Evolutionary conservation across 2,797 vertebrate genomes (phyloP).

Genomic region (Enteromius fasciolatus): DNA sequence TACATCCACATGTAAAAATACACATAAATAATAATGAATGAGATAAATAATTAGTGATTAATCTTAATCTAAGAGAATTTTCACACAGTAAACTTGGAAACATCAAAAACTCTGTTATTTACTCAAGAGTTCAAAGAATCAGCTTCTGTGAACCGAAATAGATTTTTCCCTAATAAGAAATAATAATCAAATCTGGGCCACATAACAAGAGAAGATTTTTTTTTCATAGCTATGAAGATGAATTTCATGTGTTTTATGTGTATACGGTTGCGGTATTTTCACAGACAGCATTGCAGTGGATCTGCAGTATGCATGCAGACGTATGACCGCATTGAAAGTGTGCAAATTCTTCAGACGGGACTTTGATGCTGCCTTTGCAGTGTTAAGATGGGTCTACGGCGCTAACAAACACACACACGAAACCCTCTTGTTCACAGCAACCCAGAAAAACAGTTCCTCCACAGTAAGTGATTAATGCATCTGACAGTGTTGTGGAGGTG

Average conservation of each 20-base stretch:
- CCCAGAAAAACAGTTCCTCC: slow-evolving; percentile 4
- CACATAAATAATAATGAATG: not conserved
- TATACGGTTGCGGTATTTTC: not conserved
- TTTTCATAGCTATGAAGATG: slow-evolving; percentile 47
- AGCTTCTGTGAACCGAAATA: slow-evolving; percentile 22
- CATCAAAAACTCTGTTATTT: slow-evolving; percentile 18
- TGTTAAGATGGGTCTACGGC: not conserved
- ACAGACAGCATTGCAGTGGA: not conserved
- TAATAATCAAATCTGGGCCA: slow-evolving; percentile 52
- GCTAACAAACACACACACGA: not conserved
- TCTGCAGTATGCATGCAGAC: not conserved
- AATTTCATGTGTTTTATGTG: slow-evolving; percentile 32
- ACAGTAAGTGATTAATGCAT: slow-evolving; percentile 22
- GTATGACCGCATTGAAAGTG: not conserved
- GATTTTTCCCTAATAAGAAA: slow-evolving; percentile 33
- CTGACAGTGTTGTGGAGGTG: slow-evolving; percentile 39
- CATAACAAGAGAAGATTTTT: slow-evolving; percentile 30
- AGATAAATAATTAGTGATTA: slow-evolving; percentile 1
- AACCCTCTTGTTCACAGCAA: slow-evolving; percentile 2
- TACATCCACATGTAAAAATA: not conserved
- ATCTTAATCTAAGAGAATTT: not conserved
- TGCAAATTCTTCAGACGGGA: not conserved
- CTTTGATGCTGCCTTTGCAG: slow-evolving; percentile 11
- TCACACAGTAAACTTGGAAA: not conserved
- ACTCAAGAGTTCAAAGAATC: slow-evolving; percentile 14